Percentiles rank a stretch among this genome's conserved stretches.
phyloP scores from a whole-genome alignment of 92 coral and sea anemone species.

The Muricea muricata region DNA sequence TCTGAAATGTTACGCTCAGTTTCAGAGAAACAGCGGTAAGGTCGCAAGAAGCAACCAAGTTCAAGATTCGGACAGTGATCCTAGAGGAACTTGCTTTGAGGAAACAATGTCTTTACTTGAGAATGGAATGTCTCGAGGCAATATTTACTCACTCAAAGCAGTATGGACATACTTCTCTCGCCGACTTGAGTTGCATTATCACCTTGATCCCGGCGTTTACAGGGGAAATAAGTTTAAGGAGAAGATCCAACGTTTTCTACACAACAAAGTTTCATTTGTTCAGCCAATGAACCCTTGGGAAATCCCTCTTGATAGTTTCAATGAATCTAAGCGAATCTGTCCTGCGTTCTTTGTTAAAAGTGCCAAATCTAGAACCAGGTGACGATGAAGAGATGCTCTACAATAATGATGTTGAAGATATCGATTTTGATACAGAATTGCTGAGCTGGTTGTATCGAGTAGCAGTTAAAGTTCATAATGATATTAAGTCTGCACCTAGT shows the following conservation, averaged over 20 bases:
- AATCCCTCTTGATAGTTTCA: slow-evolving; percentile 51
- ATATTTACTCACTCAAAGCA: slow-evolving; percentile 60
- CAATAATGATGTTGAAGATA: slow-evolving; percentile 52
- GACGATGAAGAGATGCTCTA: slow-evolving; percentile 41
- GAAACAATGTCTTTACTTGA: slow-evolving; percentile 68
- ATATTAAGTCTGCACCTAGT: slow-evolving; percentile 65
- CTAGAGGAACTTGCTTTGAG: slow-evolving; percentile 51
- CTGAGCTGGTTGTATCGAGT: slow-evolving; percentile 74
- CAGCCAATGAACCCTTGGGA: slow-evolving; percentile 58
- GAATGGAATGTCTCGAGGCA: slow-evolving; percentile 61
- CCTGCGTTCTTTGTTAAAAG: slow-evolving; percentile 55
- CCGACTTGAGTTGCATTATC: slow-evolving; percentile 38
- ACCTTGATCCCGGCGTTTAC: slow-evolving; percentile 58
- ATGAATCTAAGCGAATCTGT: slow-evolving; percentile 50
- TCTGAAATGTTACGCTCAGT: slow-evolving; percentile 27
- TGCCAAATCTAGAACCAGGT: slow-evolving; percentile 24
- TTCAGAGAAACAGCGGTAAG: neutral
- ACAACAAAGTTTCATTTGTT: slow-evolving; percentile 40
- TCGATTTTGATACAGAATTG: slow-evolving; percentile 66
- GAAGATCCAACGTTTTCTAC: slow-evolving; percentile 57
- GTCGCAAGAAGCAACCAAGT: too few species aligned
- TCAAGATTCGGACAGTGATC: slow-evolving; percentile 9
- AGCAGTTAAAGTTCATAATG: slow-evolving; percentile 65
- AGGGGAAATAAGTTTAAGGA: slow-evolving; percentile 66
- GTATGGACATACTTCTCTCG: slow-evolving; percentile 63